phyloP scores from a whole-genome alignment of 2,888 invertebrate species.

The Conistra vaccinii region DNA sequence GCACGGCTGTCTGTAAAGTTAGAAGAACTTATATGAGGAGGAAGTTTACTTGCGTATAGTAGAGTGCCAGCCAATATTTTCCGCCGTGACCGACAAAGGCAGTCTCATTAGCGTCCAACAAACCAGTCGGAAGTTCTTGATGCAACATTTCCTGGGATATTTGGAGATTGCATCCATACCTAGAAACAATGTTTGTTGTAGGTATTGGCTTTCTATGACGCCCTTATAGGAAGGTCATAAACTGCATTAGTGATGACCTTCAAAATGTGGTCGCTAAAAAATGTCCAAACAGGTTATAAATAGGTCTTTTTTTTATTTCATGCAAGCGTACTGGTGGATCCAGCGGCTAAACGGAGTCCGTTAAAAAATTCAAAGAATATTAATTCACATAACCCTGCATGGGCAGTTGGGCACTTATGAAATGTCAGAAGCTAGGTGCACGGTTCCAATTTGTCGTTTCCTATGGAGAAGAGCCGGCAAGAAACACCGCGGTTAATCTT shows the following conservation, averaged over 20 bases:
- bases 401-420: too few relatives aligned
- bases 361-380: too few relatives aligned
- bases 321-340: background rate
- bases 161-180: constrained; percentile 88
- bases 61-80: constrained; percentile 87
- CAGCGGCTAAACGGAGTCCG: too few relatives aligned
- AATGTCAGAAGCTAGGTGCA: too few relatives aligned
- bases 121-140: constrained; percentile 78
- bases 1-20: too few relatives aligned
- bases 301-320: background rate
- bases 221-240: background rate
- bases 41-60: constrained; percentile 84
- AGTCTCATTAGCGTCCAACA: constrained; percentile 85
- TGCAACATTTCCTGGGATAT: constrained; percentile 83
- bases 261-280: background rate
- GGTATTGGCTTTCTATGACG: background rate
- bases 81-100: constrained; percentile 88
- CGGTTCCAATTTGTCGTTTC: too few relatives aligned
- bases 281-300: background rate
- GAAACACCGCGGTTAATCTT: too few relatives aligned
- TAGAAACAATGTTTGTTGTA: constrained; percentile 54
- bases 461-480: too few relatives aligned
- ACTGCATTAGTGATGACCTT: background rate
- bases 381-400: too few relatives aligned
- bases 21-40: background rate